phyloP scores from a whole-genome alignment of 92 coral and sea anemone genomes.

The Epizoanthus illoricatus region DNA sequence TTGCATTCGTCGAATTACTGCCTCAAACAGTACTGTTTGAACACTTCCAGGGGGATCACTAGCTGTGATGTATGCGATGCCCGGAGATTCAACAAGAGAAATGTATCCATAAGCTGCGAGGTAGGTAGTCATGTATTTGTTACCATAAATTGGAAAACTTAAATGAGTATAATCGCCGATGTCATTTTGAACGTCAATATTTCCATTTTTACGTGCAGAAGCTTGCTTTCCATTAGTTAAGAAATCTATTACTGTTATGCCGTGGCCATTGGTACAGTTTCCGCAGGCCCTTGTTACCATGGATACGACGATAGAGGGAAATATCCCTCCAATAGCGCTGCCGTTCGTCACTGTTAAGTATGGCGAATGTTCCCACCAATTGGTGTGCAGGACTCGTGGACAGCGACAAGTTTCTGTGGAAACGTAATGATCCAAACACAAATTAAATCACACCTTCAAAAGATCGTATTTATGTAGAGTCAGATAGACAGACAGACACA shows the following conservation, averaged over 20 bases:
- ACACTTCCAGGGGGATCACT: constrained; percentile 36
- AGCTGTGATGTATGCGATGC: constrained; percentile 71
- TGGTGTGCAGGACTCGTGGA: constrained; percentile 64
- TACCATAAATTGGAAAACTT: constrained; percentile 80
- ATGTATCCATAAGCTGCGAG: constrained; percentile 60
- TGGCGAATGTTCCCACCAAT: constrained; percentile 73
- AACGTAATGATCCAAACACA: not conserved
- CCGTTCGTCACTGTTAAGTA: constrained; percentile 46
- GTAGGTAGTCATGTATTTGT: constrained; percentile 55
- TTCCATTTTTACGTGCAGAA: constrained; percentile 39
- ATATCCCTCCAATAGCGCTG: constrained; percentile 52
- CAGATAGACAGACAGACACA: too few species aligned
- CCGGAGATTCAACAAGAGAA: constrained; percentile 78
- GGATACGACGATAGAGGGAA: constrained; percentile 33
- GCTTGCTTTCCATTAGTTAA: constrained; percentile 52
- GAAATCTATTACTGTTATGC: constrained; percentile 46
- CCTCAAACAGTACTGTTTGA: constrained; percentile 14
- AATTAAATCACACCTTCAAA: not conserved
- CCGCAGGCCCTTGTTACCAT: constrained; percentile 67
- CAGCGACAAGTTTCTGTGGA: constrained; percentile 68
- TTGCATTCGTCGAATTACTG: constrained; percentile 6
- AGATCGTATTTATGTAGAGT: not conserved
- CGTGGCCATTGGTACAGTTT: constrained; percentile 63
- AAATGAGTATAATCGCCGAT: constrained; percentile 67
- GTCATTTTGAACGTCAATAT: constrained; percentile 54